Evolutionary conservation across 2,113 vertebrate genomes (phyloP).

Genomic region (Microtus richardsoni): DNA sequence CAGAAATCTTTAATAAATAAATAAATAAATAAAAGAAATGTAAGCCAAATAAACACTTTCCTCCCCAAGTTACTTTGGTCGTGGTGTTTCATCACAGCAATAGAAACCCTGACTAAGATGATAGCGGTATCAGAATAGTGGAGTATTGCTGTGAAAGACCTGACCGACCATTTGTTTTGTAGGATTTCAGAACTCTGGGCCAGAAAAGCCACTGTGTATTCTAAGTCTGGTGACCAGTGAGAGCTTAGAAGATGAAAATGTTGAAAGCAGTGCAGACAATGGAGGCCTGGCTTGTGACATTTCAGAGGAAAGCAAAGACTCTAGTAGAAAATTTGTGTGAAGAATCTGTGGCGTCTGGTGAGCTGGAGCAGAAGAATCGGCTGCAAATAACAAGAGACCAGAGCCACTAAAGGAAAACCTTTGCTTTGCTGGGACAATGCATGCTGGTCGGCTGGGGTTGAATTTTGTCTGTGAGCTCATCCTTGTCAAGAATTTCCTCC

Average conservation of each 20-base stretch:
- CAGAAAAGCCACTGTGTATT: background rate
- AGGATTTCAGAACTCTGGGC: background rate
- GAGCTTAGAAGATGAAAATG: background rate
- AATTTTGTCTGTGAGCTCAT: background rate
- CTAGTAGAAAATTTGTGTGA: background rate
- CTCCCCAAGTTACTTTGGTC: background rate
- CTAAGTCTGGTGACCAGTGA: background rate
- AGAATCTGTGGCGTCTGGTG: background rate
- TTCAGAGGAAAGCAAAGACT: background rate
- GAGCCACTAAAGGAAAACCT: background rate
- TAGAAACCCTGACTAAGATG: background rate
- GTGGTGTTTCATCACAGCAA: background rate
- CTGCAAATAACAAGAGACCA: background rate
- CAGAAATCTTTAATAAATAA: no score
- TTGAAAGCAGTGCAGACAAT: background rate
- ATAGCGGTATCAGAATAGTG: fast-evolving
- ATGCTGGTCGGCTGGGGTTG: background rate
- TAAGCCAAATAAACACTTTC: background rate
- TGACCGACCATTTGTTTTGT: background rate
- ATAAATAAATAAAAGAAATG: background rate
- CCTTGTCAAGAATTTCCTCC: background rate
- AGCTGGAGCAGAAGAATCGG: background rate
- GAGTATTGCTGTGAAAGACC: background rate
- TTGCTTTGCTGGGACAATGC: background rate
- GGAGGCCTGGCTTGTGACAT: background rate